Evolutionary conservation across 2,113 vertebrate species (phyloP).

Genomic region (Gulo gulo): DNA sequence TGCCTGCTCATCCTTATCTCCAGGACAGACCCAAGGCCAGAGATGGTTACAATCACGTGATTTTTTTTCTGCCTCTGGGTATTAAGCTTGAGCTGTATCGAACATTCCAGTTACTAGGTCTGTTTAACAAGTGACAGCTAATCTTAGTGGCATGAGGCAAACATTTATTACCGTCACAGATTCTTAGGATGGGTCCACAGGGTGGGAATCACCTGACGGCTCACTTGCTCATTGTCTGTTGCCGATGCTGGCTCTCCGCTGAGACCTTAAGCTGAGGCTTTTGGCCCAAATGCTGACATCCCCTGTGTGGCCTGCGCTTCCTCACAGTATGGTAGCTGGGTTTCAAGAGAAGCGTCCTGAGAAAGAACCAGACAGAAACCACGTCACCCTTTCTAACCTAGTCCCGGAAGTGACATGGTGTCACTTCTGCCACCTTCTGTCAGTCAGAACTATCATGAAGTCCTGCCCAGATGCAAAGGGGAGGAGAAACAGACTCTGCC

Average conservation of each 20-base stretch:
- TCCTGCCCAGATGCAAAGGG: neutral
- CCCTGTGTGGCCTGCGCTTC: neutral
- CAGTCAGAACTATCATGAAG: neutral
- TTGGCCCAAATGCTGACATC: neutral
- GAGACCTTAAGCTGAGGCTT: neutral
- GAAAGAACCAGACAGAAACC: neutral
- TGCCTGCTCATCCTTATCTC: neutral
- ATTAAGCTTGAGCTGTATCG: neutral
- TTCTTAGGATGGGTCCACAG: neutral
- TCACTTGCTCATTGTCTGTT: neutral
- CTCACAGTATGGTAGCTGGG: neutral
- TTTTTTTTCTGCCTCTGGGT: neutral
- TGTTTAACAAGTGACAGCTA: neutral
- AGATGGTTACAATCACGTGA: neutral
- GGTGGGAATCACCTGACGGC: neutral
- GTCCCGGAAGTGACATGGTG: neutral
- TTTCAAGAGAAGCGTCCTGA: neutral
- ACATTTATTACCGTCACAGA: neutral
- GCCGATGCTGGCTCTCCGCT: neutral
- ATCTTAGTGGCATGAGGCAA: neutral
- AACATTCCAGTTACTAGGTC: neutral
- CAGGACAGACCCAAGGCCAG: neutral
- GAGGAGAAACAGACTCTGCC: neutral
- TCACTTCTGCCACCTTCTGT: neutral
- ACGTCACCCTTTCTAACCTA: neutral